These are phyloP conservation scores for Phania funesta DNA, from an alignment of 2,888 invertebrate genomes.

Conservation along the genomic window DNA sequence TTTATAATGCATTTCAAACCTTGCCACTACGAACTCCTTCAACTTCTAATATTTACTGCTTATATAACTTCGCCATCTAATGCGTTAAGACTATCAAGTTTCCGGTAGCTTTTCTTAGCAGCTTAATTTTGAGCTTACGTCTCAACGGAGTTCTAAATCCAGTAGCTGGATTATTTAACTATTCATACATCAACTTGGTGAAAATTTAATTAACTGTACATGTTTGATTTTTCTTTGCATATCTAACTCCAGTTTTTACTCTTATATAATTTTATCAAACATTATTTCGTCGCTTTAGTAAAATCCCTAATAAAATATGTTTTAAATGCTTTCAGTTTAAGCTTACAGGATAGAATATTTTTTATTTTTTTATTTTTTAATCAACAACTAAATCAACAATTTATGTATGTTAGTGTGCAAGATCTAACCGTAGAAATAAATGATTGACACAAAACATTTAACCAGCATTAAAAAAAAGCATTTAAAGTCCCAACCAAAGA, in stretches of 20 bases:
- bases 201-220: slow-evolving; percentile 51
- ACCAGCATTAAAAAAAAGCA: slow-evolving; percentile 16
- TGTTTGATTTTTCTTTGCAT: neutral
- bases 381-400: neutral
- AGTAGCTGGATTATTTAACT: slow-evolving; percentile 44
- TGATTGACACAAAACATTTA: slow-evolving; percentile 66
- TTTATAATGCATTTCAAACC: neutral
- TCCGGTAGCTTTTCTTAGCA: slow-evolving; percentile 38
- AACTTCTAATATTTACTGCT: neutral
- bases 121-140: slow-evolving; percentile 31
- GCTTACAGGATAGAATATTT: neutral
- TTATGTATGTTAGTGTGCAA: neutral
- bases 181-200: neutral
- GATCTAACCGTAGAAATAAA: slow-evolving; percentile 36
- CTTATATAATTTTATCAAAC: slow-evolving; percentile 55
- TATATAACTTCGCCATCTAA: neutral
- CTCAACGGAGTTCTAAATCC: slow-evolving; percentile 14
- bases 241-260: slow-evolving; percentile 42
- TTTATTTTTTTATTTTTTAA: neutral
- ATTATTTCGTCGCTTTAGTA: slow-evolving; percentile 43
- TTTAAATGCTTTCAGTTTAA: slow-evolving; percentile 59
- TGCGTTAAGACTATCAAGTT: neutral
- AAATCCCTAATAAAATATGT: slow-evolving; percentile 63
- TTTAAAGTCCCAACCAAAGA: slow-evolving; percentile 23
- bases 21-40: neutral